A percentile compares a stretch with the other conserved stretches of the same genome.
Evolutionary conservation across 2,113 vertebrate species (phyloP).

Genomic region (Toxotes jaculatrix): DNA sequence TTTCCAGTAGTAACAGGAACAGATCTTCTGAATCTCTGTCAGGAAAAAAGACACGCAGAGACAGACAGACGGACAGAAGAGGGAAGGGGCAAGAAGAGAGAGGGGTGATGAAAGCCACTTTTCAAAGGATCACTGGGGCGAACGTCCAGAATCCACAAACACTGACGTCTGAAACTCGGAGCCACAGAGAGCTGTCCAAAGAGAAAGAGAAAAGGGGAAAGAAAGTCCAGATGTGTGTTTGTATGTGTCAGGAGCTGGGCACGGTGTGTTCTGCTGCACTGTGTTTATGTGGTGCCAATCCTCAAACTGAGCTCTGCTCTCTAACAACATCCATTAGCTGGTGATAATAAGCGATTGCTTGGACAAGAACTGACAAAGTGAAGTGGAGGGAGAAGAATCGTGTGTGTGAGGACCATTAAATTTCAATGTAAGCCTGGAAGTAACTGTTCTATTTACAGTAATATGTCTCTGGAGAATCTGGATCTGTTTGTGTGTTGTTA

Average conservation of each 20-base stretch:
- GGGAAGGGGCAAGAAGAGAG: not conserved
- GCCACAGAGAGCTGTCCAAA: not conserved
- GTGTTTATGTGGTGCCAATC: constrained; percentile 11
- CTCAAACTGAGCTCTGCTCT: constrained; percentile 26
- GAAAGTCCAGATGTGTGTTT: constrained; percentile 10
- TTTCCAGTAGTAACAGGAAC: constrained; percentile 14
- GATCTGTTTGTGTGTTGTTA: not conserved
- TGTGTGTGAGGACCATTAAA: not conserved
- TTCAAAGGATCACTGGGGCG: constrained; percentile 18
- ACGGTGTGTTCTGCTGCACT: not conserved
- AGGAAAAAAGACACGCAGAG: not conserved
- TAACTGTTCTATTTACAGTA: constrained; percentile 18
- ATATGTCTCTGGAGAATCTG: constrained; percentile 2
- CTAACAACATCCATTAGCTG: constrained; percentile 21
- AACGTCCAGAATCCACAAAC: constrained; percentile 51
- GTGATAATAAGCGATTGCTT: constrained; percentile 22
- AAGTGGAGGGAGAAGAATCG: constrained; percentile 12
- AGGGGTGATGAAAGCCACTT: constrained; percentile 20
- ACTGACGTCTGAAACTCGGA: constrained; percentile 30
- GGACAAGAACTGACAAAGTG: constrained; percentile 36
- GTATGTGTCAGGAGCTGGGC: not conserved
- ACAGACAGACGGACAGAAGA: not conserved
- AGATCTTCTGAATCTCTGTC: not conserved
- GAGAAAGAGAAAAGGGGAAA: constrained; percentile 8
- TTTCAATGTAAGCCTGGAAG: constrained; percentile 26